phyloP scores from a whole-genome alignment of 2,888 invertebrate genomes.

The Rugalucina vietnamica region DNA sequence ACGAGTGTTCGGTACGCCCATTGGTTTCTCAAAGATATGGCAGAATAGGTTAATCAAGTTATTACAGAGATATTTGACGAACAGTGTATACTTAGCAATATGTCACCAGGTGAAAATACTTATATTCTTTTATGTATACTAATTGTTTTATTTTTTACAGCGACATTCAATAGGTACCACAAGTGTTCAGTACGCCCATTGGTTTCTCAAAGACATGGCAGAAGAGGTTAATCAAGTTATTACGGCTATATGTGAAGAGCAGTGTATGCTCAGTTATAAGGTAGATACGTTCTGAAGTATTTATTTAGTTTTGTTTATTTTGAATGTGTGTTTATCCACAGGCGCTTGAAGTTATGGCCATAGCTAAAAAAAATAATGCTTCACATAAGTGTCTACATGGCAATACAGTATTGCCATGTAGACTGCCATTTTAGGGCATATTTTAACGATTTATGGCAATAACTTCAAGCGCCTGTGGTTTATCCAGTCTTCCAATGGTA shows the following conservation, averaged over 20 bases:
- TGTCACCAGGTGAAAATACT: too few species aligned
- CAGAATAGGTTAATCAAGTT: constrained; percentile 98
- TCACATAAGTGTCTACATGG: too few species aligned
- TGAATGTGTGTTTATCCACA: background rate
- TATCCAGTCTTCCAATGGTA: too few species aligned
- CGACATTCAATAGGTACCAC: constrained; percentile 97
- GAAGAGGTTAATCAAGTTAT: constrained; percentile 99
- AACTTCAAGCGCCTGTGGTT: too few species aligned
- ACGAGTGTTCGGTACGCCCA: constrained; percentile 96
- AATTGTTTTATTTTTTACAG: constrained; percentile 80
- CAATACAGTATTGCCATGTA: too few species aligned
- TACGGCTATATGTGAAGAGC: constrained; percentile 99
- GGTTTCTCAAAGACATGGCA: constrained; percentile 99
- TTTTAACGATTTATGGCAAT: too few species aligned
- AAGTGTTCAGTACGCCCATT: constrained; percentile 95
- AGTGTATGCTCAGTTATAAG: constrained; percentile 98
- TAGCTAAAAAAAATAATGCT: too few species aligned
- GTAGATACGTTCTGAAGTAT: constrained; percentile 72
- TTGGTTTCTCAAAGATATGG: constrained; percentile 99
- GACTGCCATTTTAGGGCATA: too few species aligned
- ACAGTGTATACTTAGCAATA: constrained; percentile 98
- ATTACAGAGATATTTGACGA: constrained; percentile 99
- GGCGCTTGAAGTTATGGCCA: too few species aligned
- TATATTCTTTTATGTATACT: too few species aligned
- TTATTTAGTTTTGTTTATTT: background rate